Evolutionary conservation across 2,113 vertebrate genomes (phyloP).

Genomic region (Atrichornis clamosus): DNA sequence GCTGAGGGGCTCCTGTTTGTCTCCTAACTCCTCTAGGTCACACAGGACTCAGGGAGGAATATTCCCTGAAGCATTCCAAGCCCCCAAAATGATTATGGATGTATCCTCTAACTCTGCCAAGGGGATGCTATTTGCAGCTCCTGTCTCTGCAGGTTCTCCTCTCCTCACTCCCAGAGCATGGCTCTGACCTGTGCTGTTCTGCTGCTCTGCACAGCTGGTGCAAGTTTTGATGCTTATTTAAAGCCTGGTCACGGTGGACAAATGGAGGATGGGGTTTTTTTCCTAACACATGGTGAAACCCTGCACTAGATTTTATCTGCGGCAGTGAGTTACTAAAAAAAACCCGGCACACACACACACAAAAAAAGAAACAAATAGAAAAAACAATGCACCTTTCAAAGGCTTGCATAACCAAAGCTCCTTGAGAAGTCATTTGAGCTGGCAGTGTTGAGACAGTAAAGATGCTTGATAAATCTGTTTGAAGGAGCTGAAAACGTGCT

Average conservation of each 20-base stretch:
- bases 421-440: constrained; percentile 55
- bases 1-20: neutral
- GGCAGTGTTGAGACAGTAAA: constrained; percentile 54
- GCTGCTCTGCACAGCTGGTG: constrained; percentile 6
- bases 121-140: neutral
- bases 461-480: constrained; percentile 58
- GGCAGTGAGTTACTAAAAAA: constrained; percentile 21
- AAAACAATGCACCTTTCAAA: constrained; percentile 29
- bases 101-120: neutral
- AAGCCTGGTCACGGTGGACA: neutral
- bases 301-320: constrained; percentile 47
- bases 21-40: neutral
- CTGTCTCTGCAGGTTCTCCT: neutral
- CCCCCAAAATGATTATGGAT: neutral
- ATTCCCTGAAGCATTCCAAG: neutral
- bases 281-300: neutral
- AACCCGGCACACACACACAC: neutral
- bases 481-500: constrained; percentile 54
- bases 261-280: neutral
- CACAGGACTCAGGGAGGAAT: neutral
- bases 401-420: constrained; percentile 52
- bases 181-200: neutral
- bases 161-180: neutral
- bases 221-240: constrained; percentile 35
- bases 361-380: neutral